phyloP scores from a whole-genome alignment of 2,113 vertebrate species.

The Gallinago jamesoni region DNA sequence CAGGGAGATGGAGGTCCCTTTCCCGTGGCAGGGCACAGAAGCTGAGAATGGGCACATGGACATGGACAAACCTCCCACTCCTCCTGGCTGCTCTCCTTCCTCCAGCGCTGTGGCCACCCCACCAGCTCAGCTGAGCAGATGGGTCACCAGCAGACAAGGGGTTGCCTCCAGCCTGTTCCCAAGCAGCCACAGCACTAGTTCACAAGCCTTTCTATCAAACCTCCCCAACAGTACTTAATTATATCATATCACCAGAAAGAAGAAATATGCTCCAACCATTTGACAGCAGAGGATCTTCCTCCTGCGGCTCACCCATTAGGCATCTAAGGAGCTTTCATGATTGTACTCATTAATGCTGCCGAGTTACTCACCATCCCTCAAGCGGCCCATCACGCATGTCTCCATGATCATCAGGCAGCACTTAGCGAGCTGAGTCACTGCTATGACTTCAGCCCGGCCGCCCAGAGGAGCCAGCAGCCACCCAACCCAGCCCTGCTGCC shows the following conservation, averaged over 20 bases:
- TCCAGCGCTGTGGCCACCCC: fast-evolving
- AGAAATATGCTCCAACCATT: neutral
- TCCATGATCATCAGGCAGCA: neutral
- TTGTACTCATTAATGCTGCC: neutral
- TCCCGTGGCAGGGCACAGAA: neutral
- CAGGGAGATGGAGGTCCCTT: neutral
- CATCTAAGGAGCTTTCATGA: neutral
- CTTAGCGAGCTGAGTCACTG: neutral
- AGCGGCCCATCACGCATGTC: neutral
- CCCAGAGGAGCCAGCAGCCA: neutral
- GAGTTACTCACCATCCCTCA: neutral
- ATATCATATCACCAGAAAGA: fast-evolving
- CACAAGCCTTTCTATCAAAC: neutral
- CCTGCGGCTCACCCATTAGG: neutral
- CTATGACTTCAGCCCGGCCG: neutral
- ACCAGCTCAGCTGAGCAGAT: fast-evolving
- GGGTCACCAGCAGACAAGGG: neutral
- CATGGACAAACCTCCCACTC: neutral
- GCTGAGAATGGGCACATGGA: neutral
- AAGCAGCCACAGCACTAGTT: neutral
- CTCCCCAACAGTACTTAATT: neutral
- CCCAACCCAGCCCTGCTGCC: neutral
- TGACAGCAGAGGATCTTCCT: neutral
- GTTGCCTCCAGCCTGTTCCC: neutral
- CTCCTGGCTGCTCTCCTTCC: neutral